Percentiles rank a stretch among this genome's conserved stretches.
Evolutionary conservation across 2,888 invertebrate genomes (phyloP).

Genomic region (Bellardia pandia): DNA sequence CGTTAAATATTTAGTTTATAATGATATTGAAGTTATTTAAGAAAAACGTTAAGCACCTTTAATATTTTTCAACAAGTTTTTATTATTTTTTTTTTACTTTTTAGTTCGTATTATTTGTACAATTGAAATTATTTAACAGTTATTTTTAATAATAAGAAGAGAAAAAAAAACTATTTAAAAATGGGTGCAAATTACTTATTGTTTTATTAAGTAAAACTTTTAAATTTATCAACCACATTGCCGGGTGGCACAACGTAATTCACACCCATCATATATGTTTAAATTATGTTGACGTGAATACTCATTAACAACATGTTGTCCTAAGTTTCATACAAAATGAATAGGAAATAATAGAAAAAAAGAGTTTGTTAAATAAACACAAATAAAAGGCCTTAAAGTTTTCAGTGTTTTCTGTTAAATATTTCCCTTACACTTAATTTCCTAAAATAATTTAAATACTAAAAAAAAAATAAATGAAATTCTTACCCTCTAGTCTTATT

Average conservation of each 20-base stretch:
- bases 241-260: conserved; percentile 90
- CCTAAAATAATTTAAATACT: background rate
- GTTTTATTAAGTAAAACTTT: conserved; percentile 74
- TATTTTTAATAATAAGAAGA: conserved; percentile 34
- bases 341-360: background rate
- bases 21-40: conserved; percentile 50
- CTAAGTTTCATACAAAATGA: conserved; percentile 81
- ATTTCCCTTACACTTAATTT: conserved; percentile 17
- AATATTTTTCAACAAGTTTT: conserved; percentile 16
- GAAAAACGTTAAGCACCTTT: conserved; percentile 59
- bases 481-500: conserved; percentile 60
- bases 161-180: conserved; percentile 5
- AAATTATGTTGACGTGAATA: conserved; percentile 90
- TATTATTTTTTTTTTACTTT: conserved; percentile 18
- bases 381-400: background rate
- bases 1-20: conserved; percentile 44
- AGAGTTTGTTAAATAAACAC: background rate
- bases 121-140: conserved; percentile 43
- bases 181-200: conserved; percentile 24
- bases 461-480: background rate
- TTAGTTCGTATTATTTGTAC: conserved; percentile 42
- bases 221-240: conserved; percentile 91
- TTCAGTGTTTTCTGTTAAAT: conserved; percentile 70
- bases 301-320: conserved; percentile 90
- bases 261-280: conserved; percentile 90